Evolutionary conservation across 2,888 invertebrate species (phyloP), one percentile per base, ranked within the genome.

Genomic region (Sialis fuliginosa): DNA sequence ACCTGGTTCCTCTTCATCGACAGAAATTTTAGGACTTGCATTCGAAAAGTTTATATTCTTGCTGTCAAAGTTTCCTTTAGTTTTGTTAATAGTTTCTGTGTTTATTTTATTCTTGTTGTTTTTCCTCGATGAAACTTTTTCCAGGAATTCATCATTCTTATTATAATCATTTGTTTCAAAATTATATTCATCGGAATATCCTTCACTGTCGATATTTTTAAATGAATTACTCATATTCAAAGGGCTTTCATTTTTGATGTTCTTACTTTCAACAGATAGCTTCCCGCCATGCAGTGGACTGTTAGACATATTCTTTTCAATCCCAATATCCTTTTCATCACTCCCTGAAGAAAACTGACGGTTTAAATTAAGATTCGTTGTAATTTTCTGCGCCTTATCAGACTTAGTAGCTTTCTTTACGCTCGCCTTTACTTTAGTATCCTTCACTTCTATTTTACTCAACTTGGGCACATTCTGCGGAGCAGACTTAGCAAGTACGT

Each of bases 401-500:
- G 61, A 61, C 51, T 69, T 69, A 9, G 56, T 54, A 49, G 64
- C 64, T 50, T 62, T 67, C 52, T 63, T 67, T 42, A 58, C 62
- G 48, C 51, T 60, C 51, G 60, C 65, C 44, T 65, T 62, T 41
- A 62, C 60, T 54, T 69, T 71, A 12, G 62, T 59, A 30, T 58
- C 62, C 47, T 64, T 60, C 6, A 56, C 51, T 49, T 67, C 68
- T 12, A 57, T 50, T 58, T 66, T 63, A 10, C 55, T 53, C 13
- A 60, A 56, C 54, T 68, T 69, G 31, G 55, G 52, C 6, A 59
- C 60, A 33, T 60, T 55, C 40, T 65, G 62, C 5, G 70, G 70
- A 6, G 67, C 69, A 6, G 70, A 69, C 64, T 88, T 88, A 33
- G 84, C 79, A 39, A 88, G 60, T 6, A 88, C 85, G 66, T 86